Evolutionary conservation across 2,113 vertebrate species (phyloP), one percentile per base, ranked within the genome.

Genomic region (Clinocottus analis): DNA sequence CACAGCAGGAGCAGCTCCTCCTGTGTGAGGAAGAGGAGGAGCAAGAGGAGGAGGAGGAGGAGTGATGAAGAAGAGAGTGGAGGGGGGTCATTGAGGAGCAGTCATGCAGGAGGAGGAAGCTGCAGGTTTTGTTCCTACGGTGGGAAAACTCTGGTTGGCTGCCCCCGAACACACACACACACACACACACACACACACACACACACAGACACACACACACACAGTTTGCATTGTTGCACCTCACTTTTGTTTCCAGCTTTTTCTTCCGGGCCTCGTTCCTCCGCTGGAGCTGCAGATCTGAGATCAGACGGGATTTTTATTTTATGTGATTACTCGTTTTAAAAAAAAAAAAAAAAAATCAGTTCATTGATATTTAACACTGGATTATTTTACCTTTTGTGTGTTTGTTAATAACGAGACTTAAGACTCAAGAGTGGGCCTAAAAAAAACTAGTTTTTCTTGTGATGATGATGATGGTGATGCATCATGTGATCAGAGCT

Each of bases 131-230:
- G 91, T 92, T 89, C 84, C 81, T 89, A 72, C 13, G 86, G 89
- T 92, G 91, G 90, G 91, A 92, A 92, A 88, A 90, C 86, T 91
- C 78, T 92, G 90, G 87, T 91, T 90, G 89, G 91, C 89, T 92
- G 91, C 86, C 79, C 80, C 45, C 21, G 12, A 78, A 79, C 79
- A 84, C 68, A 63, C 69, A 71, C 65, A 60, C 51, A 70, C 56
- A 69, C 59, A 75, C 39, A 60, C 62, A 73, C 61, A 63, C 78
- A 79, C 23, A 59, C 45, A 62, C 33, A 39, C 27, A 72, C 64
- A 58, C 68, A 35, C 75, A 47, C 68, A 75, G 55, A 68, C 68
- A 61, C 62, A 77, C 65, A 75, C 62, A 73, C 61, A 63, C 78
- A 79, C 23, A 59, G 60, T 80, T 74, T 70, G 77, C 60, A 79